These are phyloP conservation scores for Clarias macrocephalus DNA, from an alignment of 2,113 vertebrate species.

Conservation along the genomic window DNA sequence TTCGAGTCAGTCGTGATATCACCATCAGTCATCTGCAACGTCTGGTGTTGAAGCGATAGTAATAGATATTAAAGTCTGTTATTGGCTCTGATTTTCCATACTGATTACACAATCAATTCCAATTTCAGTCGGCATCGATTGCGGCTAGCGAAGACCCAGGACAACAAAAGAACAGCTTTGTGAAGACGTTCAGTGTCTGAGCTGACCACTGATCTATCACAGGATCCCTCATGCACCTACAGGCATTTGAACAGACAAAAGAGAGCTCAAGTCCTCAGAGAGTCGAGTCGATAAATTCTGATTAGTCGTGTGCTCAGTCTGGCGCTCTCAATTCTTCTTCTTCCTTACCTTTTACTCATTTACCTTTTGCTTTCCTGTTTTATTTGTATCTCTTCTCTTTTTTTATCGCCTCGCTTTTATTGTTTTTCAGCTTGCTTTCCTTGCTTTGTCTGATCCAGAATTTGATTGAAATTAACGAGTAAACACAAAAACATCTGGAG, in stretches of 20 bases:
- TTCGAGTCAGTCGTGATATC: constrained; percentile 17
- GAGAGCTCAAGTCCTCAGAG: constrained; percentile 62
- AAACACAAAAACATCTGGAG: neutral
- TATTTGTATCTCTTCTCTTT: neutral
- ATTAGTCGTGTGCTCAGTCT: constrained; percentile 62
- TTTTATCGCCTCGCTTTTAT: neutral
- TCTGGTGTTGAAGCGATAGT: constrained; percentile 24
- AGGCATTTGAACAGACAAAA: constrained; percentile 69
- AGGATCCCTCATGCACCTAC: constrained; percentile 52
- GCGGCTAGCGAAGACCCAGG: constrained; percentile 54
- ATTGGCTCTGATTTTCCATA: constrained; percentile 40
- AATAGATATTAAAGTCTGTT: constrained; percentile 38
- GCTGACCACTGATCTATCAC: constrained; percentile 59
- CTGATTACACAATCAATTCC: constrained; percentile 71
- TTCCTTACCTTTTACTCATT: neutral
- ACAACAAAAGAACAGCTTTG: constrained; percentile 63
- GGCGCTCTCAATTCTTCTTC: constrained; percentile 3
- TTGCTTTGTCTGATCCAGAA: neutral
- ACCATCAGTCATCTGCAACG: constrained; percentile 22
- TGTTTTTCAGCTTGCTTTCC: neutral
- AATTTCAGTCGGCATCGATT: constrained; percentile 70
- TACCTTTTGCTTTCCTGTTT: neutral
- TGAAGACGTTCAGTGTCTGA: constrained; percentile 64
- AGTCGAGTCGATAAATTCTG: constrained; percentile 69
- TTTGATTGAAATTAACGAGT: neutral